Conservation (phyloP, 1,140 invertebrate genomes). For the Leguminivora glycinivorella region DNA sequence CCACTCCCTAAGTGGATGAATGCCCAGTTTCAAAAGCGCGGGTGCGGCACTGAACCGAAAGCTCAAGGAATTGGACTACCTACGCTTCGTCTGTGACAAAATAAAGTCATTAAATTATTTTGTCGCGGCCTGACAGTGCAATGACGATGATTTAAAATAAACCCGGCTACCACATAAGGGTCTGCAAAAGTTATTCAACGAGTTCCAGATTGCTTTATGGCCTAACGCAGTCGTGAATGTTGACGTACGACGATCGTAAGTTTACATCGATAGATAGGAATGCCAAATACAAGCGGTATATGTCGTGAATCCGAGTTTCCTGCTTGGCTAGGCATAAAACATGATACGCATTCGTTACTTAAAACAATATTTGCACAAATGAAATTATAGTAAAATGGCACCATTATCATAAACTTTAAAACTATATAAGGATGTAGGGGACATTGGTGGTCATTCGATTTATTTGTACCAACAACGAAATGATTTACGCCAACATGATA, state of each 20-base stretch:
- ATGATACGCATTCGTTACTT: too few species aligned
- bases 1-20: slow-evolving; percentile 56
- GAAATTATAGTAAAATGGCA: neutral
- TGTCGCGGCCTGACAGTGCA: slow-evolving; percentile 40
- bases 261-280: slow-evolving; percentile 12
- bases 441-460: neutral
- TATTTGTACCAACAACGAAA: neutral
- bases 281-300: neutral
- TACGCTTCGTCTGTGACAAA: slow-evolving; percentile 52
- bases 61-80: slow-evolving; percentile 51
- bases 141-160: slow-evolving; percentile 47
- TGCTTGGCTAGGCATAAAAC: neutral
- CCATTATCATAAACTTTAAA: neutral
- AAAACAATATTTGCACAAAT: neutral
- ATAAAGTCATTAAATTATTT: slow-evolving; percentile 58
- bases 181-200: slow-evolving; percentile 32
- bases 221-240: slow-evolving; percentile 14
- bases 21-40: slow-evolving; percentile 42
- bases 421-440: neutral
- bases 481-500: neutral
- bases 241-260: slow-evolving; percentile 27
- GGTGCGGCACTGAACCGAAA: slow-evolving; percentile 46
- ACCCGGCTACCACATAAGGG: slow-evolving; percentile 18
- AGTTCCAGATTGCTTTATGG: slow-evolving; percentile 31
- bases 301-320: slow-evolving; percentile 6